A percentile compares a stretch with the other conserved stretches of the same genome.
These are phyloP conservation scores for Lacanobia oleracea DNA, from an alignment of 2,888 invertebrate species.

Conservation along the genomic window DNA sequence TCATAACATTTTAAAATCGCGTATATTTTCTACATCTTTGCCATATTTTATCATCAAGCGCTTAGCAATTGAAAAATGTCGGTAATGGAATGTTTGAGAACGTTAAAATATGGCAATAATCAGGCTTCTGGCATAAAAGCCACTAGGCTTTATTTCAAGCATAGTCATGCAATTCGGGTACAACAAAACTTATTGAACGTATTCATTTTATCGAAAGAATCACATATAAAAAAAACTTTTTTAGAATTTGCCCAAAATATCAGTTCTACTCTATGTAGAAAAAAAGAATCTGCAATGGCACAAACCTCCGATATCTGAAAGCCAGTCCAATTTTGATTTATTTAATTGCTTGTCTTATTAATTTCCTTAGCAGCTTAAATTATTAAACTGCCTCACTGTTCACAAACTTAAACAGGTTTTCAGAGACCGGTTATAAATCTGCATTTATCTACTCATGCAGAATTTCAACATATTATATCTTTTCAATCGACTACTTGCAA, in stretches of 20 bases:
- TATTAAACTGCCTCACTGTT: background rate
- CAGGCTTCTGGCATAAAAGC: background rate
- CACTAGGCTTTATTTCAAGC: background rate
- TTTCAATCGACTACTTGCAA: background rate
- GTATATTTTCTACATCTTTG: background rate
- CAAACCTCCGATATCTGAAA: background rate
- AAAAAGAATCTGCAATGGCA: background rate
- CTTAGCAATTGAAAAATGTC: background rate
- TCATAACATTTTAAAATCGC: too few relatives aligned
- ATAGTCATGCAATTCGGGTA: conserved; percentile 15
- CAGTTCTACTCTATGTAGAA: too few relatives aligned
- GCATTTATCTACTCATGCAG: background rate
- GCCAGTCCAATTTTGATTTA: background rate
- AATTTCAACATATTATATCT: background rate
- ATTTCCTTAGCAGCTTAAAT: too few relatives aligned
- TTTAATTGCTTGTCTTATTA: background rate
- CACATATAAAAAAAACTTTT: too few relatives aligned
- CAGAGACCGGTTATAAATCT: background rate
- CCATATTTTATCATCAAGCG: background rate
- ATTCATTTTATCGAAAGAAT: too few relatives aligned
- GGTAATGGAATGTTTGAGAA: background rate
- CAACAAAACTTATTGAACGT: background rate
- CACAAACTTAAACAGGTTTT: background rate
- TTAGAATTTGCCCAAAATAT: too few relatives aligned
- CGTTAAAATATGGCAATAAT: conserved; percentile 2